phyloP scores from a whole-genome alignment of 2,888 invertebrate genomes.

The Apocheima hispidaria region DNA sequence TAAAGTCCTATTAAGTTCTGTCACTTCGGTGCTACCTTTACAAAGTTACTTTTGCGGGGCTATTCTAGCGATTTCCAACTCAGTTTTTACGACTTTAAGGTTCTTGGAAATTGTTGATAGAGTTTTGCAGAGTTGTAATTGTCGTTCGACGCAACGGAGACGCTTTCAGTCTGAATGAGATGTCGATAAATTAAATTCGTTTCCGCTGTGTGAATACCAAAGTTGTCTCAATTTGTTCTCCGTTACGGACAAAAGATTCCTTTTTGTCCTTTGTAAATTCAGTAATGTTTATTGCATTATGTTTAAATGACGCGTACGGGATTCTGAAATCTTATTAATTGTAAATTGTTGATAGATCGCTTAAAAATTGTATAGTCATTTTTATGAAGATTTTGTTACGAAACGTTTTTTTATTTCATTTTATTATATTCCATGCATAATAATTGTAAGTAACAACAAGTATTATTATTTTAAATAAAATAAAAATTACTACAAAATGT shows the following conservation, averaged over 20 bases:
- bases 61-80: conserved; percentile 46
- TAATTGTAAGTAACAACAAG: too few relatives aligned
- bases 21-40: conserved; percentile 70
- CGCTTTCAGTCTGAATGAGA: conserved; percentile 75
- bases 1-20: conserved; percentile 84
- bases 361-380: conserved; percentile 7
- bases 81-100: conserved; percentile 45
- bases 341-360: conserved; percentile 20
- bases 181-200: conserved; percentile 84
- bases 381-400: neutral
- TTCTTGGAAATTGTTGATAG: conserved; percentile 29
- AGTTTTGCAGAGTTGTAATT: conserved; percentile 68
- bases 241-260: conserved; percentile 60
- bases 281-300: conserved; percentile 62
- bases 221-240: conserved; percentile 83
- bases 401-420: neutral
- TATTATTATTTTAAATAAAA: too few relatives aligned
- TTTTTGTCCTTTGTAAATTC: conserved; percentile 50
- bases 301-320: conserved; percentile 65
- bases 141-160: conserved; percentile 76
- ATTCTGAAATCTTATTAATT: conserved; percentile 40
- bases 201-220: conserved; percentile 81
- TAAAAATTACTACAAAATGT: too few relatives aligned
- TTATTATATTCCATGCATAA: neutral
- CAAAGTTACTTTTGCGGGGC: conserved; percentile 47